Base-by-base conservation (phyloP, 2,113 vertebrate genomes). In the Chelonoidis abingdonii region DNA sequence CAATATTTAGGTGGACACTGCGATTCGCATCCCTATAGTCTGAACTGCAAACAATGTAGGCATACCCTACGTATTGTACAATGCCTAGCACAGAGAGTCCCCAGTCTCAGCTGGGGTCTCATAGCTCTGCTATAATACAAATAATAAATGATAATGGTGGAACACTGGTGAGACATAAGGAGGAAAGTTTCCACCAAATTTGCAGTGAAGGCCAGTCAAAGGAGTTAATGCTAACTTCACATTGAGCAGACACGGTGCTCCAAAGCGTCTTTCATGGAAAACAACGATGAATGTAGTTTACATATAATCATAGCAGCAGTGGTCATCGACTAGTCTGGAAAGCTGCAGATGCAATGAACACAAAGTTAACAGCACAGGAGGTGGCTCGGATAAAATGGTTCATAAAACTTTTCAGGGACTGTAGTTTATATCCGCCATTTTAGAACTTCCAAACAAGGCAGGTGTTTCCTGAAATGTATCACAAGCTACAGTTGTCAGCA, bases 301-400 rank as follows among this genome's bases (percentile, higher is more conserved):
- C 65, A 88, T 93, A 84, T 93, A 86, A 95, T 95, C 95, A 89
- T 72, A 93, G 19, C 56, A 89, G 29, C 31, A 83, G 83, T 87
- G 78, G 84, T 94, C 87, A 92, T 93, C 38, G 84, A 86, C 25
- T 44, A 1, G 0, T 92, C 93, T 94, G 84, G 93, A 93, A 94
- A 91, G 4, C 53, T 78, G 8, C 35, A 90, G 53, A 91, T 65
- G 49, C 49, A 93, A 93, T 8, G n/a, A 41, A 13, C 1, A 44
- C 6, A 83, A 13, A 25, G 41, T 27, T 17, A 50, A 57, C 9
- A 29, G 0, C 24, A 90, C 2, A 72, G 13, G 6, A 92, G 10
- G 88, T 90, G 72, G 80, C 85, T 53, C 5, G 69, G 59, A 22
- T n/a, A 89, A 87, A 86, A 89, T 38, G 5, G 1, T 90, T 84